Conservation (phyloP, 1,140 invertebrate species). For the Arctopsyche grandis region DNA sequence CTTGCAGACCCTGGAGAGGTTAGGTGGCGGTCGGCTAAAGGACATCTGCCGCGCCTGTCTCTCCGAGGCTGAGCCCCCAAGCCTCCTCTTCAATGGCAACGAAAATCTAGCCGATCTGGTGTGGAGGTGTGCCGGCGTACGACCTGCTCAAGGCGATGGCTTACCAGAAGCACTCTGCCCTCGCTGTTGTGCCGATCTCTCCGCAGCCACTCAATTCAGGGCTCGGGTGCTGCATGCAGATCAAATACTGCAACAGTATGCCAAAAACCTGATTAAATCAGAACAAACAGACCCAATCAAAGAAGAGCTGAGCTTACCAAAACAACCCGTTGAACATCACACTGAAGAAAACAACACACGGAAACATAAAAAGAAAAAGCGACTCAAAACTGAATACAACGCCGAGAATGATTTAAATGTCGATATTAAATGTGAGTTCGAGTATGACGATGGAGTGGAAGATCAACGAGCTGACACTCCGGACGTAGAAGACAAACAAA, state of each 20-base stretch:
- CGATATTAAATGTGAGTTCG: background rate
- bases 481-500: background rate
- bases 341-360: background rate
- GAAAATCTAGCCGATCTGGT: background rate
- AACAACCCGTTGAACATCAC: too few species aligned
- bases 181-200: background rate
- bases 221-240: background rate
- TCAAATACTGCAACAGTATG: background rate
- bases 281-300: background rate
- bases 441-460: background rate
- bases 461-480: background rate
- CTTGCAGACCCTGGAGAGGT: too few species aligned
- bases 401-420: background rate
- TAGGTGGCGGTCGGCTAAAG: background rate
- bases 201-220: background rate
- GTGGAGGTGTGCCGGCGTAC: conserved; percentile 3
- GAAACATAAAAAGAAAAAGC: background rate
- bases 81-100: background rate
- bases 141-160: background rate
- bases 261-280: background rate
- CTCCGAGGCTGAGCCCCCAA: background rate
- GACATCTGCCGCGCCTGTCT: background rate
- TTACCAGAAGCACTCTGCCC: background rate
- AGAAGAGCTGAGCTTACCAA: background rate
- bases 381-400: background rate